Conservation (phyloP, 2,888 invertebrate species). For the Athalia circularis region DNA sequence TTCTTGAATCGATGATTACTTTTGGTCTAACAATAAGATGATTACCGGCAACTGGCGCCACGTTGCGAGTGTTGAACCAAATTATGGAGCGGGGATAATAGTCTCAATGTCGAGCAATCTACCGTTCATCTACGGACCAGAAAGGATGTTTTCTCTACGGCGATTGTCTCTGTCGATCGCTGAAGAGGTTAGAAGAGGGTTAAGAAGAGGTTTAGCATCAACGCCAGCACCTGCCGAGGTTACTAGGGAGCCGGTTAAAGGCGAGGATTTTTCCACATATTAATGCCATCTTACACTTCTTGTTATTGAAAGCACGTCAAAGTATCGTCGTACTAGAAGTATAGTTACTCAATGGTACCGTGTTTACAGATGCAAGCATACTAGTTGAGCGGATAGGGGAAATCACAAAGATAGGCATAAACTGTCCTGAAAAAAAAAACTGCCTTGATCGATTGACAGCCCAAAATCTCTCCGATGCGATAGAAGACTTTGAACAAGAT, state of each 20-base stretch:
- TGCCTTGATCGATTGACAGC: slow-evolving; percentile 86
- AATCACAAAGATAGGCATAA: slow-evolving; percentile 90
- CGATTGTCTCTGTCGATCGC: slow-evolving; percentile 49
- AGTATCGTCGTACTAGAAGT: too few species aligned
- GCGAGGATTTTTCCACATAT: slow-evolving; percentile 15
- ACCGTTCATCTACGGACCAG: too few species aligned
- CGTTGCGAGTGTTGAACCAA: background rate
- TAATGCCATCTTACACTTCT: background rate
- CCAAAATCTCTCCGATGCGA: slow-evolving; percentile 81
- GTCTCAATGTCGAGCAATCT: too few species aligned
- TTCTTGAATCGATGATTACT: background rate
- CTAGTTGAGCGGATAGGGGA: slow-evolving; percentile 79
- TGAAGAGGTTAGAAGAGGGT: slow-evolving; percentile 17
- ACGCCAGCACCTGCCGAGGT: slow-evolving; percentile 19
- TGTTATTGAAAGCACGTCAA: background rate
- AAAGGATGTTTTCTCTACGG: slow-evolving; percentile 48
- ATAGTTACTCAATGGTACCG: too few species aligned
- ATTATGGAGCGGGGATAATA: background rate
- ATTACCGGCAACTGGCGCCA: background rate
- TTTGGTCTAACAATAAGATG: background rate
- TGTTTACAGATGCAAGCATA: slow-evolving; percentile 68
- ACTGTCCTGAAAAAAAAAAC: slow-evolving; percentile 89
- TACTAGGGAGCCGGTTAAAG: slow-evolving; percentile 6
- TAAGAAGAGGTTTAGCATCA: slow-evolving; percentile 39
- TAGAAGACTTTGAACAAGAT: slow-evolving; percentile 88